A percentile compares a stretch with the other conserved stretches of the same genome.
Evolutionary conservation across 2,113 vertebrate species (phyloP).

Genomic region (Petromus typicus): DNA sequence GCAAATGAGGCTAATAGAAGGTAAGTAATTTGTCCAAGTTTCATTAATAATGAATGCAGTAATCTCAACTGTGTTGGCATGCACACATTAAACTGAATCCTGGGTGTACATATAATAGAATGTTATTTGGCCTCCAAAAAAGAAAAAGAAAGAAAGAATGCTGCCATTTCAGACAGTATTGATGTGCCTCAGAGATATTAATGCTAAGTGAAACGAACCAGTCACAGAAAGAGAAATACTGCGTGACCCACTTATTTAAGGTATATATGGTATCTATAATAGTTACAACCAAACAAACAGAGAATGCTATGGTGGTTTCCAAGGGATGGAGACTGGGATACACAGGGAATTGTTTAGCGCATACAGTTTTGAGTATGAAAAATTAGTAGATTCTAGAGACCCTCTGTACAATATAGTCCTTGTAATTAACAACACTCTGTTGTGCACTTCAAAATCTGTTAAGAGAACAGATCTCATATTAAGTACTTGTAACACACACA

Average conservation of each 20-base stretch:
- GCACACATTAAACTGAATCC: constrained; percentile 11
- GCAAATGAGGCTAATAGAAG: constrained; percentile 25
- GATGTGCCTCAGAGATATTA: background rate
- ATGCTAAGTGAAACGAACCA: constrained; percentile 15
- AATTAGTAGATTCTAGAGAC: background rate
- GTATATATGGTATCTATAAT: background rate
- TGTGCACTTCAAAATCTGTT: background rate
- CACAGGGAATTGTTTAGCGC: background rate
- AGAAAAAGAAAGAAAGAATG: background rate
- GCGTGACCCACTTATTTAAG: background rate
- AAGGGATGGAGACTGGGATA: background rate
- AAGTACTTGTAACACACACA: background rate
- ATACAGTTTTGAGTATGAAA: background rate
- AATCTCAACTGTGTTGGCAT: background rate
- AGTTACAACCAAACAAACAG: background rate
- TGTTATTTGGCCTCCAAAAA: background rate
- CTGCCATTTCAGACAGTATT: background rate
- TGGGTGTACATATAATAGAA: background rate
- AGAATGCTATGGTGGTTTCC: background rate
- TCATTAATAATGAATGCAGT: background rate
- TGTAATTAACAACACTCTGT: background rate
- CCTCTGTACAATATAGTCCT: background rate
- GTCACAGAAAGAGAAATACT: background rate
- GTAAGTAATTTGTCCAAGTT: constrained; percentile 28
- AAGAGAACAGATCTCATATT: background rate